Percentiles rank a stretch among this genome's conserved stretches.
These are phyloP conservation scores for Pyrochroa serraticornis DNA, from an alignment of 2,888 invertebrate genomes.

Conservation along the genomic window DNA sequence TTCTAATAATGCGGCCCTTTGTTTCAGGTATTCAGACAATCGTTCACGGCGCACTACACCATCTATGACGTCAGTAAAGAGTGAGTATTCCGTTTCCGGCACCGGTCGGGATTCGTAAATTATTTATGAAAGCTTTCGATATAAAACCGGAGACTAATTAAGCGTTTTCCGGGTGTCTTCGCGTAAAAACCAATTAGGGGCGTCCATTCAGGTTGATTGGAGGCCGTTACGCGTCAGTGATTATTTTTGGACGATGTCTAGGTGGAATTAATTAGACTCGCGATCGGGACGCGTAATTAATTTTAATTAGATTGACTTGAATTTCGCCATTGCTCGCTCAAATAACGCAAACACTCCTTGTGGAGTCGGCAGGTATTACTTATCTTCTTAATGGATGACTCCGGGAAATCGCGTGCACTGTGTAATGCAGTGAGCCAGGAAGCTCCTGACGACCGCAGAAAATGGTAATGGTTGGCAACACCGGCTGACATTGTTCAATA, in stretches of 20 bases:
- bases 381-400: conserved; percentile 40
- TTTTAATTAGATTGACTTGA: conserved; percentile 5
- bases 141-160: not conserved
- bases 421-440: conserved; percentile 25
- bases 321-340: conserved; percentile 6
- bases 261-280: conserved; percentile 1
- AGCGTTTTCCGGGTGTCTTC: not conserved
- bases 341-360: conserved; percentile 16
- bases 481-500: not conserved
- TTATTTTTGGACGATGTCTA: not conserved
- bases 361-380: conserved; percentile 34
- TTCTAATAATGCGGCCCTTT: conserved; percentile 33
- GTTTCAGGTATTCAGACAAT: conserved; percentile 82
- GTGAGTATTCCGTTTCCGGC: conserved; percentile 63
- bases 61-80: conserved; percentile 91
- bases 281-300: not conserved
- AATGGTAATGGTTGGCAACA: not conserved
- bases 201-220: too few species aligned
- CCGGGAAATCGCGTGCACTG: conserved; percentile 39
- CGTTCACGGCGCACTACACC: conserved; percentile 87
- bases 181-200: not conserved
- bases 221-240: conserved; percentile 1
- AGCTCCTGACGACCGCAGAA: not conserved
- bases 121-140: not conserved
- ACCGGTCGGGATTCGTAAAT: not conserved